Evolutionary conservation across 2,888 invertebrate genomes (phyloP).

Genomic region (Folsomia manolachei): DNA sequence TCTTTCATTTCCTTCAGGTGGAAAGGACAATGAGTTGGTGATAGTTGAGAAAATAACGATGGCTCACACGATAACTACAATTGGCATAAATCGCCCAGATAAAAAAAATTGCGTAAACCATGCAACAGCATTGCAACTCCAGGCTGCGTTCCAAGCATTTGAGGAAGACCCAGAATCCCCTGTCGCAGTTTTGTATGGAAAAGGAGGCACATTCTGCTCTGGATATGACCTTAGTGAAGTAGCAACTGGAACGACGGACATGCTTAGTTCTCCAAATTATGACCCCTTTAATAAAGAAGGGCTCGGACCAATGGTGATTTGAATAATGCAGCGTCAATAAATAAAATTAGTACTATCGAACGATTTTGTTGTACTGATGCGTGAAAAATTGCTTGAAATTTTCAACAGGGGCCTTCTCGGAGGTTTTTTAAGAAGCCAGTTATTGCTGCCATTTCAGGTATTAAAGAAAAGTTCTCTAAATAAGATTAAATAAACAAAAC

Average conservation of each 20-base stretch:
- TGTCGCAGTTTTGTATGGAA: conserved; percentile 79
- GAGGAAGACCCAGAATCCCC: conserved; percentile 69
- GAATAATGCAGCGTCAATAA: neutral
- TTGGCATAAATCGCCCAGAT: conserved; percentile 80
- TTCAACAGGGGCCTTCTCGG: conserved; percentile 63
- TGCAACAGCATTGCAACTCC: conserved; percentile 66
- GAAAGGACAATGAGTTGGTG: conserved; percentile 4
- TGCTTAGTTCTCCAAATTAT: conserved; percentile 22
- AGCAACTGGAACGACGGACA: conserved; percentile 50
- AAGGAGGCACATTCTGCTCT: conserved; percentile 87
- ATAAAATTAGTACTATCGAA: neutral
- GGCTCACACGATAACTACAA: conserved; percentile 61
- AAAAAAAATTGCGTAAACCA: conserved; percentile 79
- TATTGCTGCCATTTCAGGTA: conserved; percentile 77
- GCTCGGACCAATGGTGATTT: conserved; percentile 31
- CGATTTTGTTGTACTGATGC: no score
- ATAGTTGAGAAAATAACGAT: conserved; percentile 13
- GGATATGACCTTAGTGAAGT: conserved; percentile 84
- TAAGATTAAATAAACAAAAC: neutral
- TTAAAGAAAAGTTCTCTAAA: no score
- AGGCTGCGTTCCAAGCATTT: conserved; percentile 72
- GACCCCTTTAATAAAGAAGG: conserved; percentile 27
- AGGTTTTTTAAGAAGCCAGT: conserved; percentile 77
- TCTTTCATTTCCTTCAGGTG: no score
- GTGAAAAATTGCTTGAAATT: no score